These are phyloP conservation scores for Deroplatys truncata DNA, from an alignment of 2,888 invertebrate genomes.

Conservation along the genomic window DNA sequence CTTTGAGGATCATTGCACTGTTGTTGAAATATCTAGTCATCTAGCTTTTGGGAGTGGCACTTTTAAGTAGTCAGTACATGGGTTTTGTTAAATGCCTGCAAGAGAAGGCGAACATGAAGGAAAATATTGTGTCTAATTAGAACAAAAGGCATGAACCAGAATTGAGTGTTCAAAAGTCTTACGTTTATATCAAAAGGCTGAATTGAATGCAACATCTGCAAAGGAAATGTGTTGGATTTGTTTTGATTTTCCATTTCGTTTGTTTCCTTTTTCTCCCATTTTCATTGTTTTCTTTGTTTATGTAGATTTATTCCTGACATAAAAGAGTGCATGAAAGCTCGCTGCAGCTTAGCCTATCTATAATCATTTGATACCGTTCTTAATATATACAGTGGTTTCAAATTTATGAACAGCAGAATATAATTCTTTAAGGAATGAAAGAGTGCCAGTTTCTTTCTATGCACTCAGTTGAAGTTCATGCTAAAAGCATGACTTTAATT, in stretches of 20 bases:
- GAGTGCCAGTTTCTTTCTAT: too few relatives aligned
- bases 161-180: neutral
- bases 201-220: neutral
- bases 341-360: neutral
- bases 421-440: too few relatives aligned
- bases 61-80: neutral
- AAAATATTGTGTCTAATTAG: neutral
- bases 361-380: neutral
- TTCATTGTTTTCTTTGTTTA: too few relatives aligned
- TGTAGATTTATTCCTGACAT: too few relatives aligned
- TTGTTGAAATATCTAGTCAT: too few relatives aligned
- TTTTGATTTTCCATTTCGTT: neutral
- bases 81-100: neutral
- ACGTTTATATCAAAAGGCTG: neutral
- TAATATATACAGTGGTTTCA: too few relatives aligned
- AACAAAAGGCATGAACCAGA: neutral
- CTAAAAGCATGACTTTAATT: too few relatives aligned
- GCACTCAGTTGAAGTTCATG: too few relatives aligned
- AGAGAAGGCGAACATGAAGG: neutral
- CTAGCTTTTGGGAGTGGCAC: neutral
- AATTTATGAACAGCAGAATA: too few relatives aligned
- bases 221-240: neutral
- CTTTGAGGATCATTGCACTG: too few relatives aligned
- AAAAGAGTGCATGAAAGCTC: neutral
- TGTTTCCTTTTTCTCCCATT: too few relatives aligned